Percentiles rank a stretch among this genome's conserved stretches.
phyloP scores from a whole-genome alignment of 2,888 invertebrate genomes.

The Sipha maydis region DNA sequence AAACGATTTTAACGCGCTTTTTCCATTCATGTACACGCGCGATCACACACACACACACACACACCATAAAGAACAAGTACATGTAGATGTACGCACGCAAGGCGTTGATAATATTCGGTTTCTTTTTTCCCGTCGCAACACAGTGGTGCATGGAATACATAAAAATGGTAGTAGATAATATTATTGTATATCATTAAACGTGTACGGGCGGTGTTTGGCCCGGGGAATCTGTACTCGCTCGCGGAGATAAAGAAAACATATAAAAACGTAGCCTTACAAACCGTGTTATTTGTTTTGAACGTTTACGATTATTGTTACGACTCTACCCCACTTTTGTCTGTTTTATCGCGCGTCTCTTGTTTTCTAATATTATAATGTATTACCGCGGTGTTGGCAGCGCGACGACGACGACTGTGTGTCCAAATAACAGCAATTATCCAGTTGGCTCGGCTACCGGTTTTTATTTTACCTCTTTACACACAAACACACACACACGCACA shows the following conservation, averaged over 20 bases:
- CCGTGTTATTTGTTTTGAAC: conserved; percentile 56
- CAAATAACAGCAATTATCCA: conserved; percentile 55
- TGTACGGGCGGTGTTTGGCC: conserved; percentile 27
- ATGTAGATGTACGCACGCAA: not conserved
- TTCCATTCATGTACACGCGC: not conserved
- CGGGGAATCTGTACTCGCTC: not conserved
- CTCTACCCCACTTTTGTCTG: not conserved
- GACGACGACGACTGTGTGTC: not conserved
- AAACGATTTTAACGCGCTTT: conserved; percentile 21
- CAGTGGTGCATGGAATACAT: not conserved
- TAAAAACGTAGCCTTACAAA: not conserved
- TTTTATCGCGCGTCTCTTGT: not conserved
- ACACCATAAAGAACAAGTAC: not conserved
- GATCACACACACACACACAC: not conserved
- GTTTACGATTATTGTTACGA: conserved; percentile 46
- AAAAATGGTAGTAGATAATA: not conserved
- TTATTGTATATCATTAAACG: conserved; percentile 27
- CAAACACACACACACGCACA: not conserved
- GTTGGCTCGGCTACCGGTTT: conserved; percentile 55
- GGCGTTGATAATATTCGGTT: not conserved
- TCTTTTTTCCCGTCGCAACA: not conserved
- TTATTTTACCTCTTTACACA: conserved; percentile 9
- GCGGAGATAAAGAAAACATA: not conserved
- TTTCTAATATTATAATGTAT: conserved; percentile 13
- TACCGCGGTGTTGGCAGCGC: not conserved